These are phyloP conservation scores for Strix occidentalis DNA, from an alignment of 2,797 vertebrate species.

Conservation along the genomic window DNA sequence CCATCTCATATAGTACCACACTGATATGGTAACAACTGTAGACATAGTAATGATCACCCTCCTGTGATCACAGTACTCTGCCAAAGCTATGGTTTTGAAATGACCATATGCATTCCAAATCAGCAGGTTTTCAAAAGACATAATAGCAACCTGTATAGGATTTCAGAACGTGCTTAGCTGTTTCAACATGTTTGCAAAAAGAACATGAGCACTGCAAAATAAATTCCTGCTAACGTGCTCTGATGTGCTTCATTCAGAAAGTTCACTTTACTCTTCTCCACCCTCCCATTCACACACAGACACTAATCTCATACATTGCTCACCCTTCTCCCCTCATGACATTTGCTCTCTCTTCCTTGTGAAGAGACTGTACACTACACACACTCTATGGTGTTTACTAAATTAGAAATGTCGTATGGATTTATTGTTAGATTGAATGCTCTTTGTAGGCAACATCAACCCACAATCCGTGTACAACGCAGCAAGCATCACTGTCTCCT, in stretches of 20 bases:
- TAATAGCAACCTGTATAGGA: neutral
- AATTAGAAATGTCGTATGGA: neutral
- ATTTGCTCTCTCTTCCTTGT: neutral
- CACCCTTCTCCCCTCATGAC: neutral
- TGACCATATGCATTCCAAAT: neutral
- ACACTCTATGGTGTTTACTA: fast-evolving
- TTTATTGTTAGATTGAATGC: neutral
- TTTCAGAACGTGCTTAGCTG: neutral
- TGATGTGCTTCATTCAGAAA: neutral
- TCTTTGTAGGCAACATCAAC: neutral
- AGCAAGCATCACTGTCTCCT: neutral
- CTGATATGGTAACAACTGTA: neutral
- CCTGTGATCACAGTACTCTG: neutral
- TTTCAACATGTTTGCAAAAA: neutral
- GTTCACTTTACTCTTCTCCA: neutral
- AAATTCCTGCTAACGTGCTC: neutral
- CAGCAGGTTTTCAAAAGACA: neutral
- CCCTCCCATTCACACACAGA: neutral
- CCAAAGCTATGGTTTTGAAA: conserved; percentile 14
- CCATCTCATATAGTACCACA: neutral
- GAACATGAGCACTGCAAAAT: neutral
- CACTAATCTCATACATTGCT: neutral
- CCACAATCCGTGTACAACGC: fast-evolving
- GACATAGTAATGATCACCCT: neutral
- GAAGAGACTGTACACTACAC: too few relatives aligned